A percentile compares a stretch with the other conserved stretches of the same genome.
Evolutionary conservation across 2,888 invertebrate genomes (phyloP).

Genomic region (Diaperis boleti): DNA sequence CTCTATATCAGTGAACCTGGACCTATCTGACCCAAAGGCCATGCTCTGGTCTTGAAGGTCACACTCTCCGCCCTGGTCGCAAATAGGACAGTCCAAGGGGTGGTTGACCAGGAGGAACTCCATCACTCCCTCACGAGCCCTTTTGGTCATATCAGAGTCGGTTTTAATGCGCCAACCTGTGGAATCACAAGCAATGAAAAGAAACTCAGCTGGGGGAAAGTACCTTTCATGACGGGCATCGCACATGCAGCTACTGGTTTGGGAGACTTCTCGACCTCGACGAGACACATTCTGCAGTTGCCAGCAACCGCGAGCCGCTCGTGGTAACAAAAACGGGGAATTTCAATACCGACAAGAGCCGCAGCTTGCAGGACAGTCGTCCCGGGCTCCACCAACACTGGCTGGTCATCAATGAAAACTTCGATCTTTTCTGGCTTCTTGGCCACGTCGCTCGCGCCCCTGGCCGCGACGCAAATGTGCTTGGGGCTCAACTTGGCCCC

Average conservation of each 20-base stretch:
- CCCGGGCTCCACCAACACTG: constrained; percentile 93
- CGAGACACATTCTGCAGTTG: constrained; percentile 99
- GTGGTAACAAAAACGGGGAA: constrained; percentile 99
- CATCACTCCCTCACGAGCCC: constrained; percentile 92
- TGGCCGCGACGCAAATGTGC: constrained; percentile 53
- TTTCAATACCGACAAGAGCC: constrained; percentile 95
- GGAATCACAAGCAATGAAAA: neutral
- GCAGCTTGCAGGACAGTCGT: constrained; percentile 98
- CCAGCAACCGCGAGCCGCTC: constrained; percentile 98
- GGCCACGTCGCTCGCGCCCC: constrained; percentile 54
- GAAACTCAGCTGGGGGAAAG: constrained; percentile 34
- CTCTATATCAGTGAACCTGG: constrained; percentile 92
- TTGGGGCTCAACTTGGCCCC: constrained; percentile 61
- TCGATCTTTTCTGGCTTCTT: constrained; percentile 80
- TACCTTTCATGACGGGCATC: constrained; percentile 99
- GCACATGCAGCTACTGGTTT: constrained; percentile 99
- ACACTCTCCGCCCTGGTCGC: constrained; percentile 97
- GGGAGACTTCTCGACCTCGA: constrained; percentile 98
- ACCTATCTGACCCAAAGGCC: constrained; percentile 97
- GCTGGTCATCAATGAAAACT: constrained; percentile 97
- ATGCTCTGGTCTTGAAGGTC: constrained; percentile 98
- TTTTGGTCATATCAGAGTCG: constrained; percentile 87
- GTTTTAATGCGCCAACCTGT: constrained; percentile 95
- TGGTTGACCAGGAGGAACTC: constrained; percentile 99
- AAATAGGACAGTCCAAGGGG: constrained; percentile 99